Evolutionary conservation across 2,113 vertebrate genomes (phyloP).

Genomic region (Dicentrarchus labrax): DNA sequence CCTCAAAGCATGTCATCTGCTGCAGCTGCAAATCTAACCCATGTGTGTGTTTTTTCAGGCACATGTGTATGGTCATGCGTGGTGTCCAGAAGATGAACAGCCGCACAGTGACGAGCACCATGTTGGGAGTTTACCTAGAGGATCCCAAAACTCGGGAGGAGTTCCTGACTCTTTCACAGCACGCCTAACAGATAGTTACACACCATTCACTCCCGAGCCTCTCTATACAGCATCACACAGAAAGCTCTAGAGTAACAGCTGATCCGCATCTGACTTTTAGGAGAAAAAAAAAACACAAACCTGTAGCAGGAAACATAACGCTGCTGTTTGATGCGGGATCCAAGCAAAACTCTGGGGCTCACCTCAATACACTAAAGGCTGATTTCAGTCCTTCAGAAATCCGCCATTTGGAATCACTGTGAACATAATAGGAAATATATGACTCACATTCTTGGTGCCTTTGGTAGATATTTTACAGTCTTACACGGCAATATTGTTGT

Average conservation of each 20-base stretch:
- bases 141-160: conserved; percentile 87
- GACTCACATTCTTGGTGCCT: conserved; percentile 63
- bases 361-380: conserved; percentile 28
- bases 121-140: conserved; percentile 84
- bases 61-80: conserved; percentile 87
- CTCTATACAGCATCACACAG: neutral
- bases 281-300: neutral
- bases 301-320: neutral
- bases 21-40: neutral
- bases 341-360: neutral
- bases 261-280: conserved; percentile 8
- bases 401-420: conserved; percentile 50
- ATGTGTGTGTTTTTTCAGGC: conserved; percentile 69
- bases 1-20: neutral
- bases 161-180: conserved; percentile 82
- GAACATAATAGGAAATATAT: conserved; percentile 23
- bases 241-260: neutral
- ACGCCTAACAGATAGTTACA: conserved; percentile 17
- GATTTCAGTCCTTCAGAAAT: conserved; percentile 40
- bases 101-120: conserved; percentile 83
- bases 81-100: conserved; percentile 89
- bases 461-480: conserved; percentile 53
- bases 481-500: conserved; percentile 54
- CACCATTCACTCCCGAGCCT: conserved; percentile 7
- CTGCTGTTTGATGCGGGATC: conserved; percentile 12